Base-by-base conservation (phyloP, 2,113 vertebrate genomes). In the Romanogobio albipinnatus region DNA sequence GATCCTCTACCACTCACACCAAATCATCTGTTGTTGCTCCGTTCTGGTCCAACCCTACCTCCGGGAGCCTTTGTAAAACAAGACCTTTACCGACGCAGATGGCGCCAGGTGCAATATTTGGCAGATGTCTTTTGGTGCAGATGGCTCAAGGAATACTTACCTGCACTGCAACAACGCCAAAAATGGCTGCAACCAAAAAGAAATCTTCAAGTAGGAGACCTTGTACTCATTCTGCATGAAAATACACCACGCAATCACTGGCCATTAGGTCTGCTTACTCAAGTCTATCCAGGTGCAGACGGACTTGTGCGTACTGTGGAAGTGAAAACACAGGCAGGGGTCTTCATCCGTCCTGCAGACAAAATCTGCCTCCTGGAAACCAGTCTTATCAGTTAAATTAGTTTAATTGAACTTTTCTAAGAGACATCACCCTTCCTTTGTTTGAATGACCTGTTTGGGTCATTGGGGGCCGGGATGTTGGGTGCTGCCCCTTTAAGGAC, bases 221-320 rank as follows among this genome's bases (percentile, higher is more conserved):
- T 64, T 49, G 11, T 49, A 10, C 47, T 49, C 11, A 49, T 49
- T 49, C 3, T 49, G 47, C 11, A 49, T 49, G 47, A 19, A 29
- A 29, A 29, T 29, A 29, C 29, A 29, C 29, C 29, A 29, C 29
- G 2, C 29, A 29, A 29, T 29, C 29, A 29, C 29, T 2, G 29
- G 29, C 29, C 29, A 29, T 29, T 29, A 29, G 29, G 29, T 29
- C 29, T 29, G 29, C 29, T 71, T 39, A 43, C 29, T 64, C 68
- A 39, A 22, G 36, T 71, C 9, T 19, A 49, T 71, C 36, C 17
- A 45, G 17, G 68, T 43, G 68, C 68, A 71, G 68, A 71, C 14
- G 7, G 68, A 71, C 68, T 43, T 71, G 33, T 71, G 68, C 17
- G 17, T 43, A 71, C 33, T 71, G 68, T 71, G 5, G 68, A 71